Evolutionary conservation across 2,797 vertebrate genomes (phyloP).

Genomic region (Phoebastria nigripes): DNA sequence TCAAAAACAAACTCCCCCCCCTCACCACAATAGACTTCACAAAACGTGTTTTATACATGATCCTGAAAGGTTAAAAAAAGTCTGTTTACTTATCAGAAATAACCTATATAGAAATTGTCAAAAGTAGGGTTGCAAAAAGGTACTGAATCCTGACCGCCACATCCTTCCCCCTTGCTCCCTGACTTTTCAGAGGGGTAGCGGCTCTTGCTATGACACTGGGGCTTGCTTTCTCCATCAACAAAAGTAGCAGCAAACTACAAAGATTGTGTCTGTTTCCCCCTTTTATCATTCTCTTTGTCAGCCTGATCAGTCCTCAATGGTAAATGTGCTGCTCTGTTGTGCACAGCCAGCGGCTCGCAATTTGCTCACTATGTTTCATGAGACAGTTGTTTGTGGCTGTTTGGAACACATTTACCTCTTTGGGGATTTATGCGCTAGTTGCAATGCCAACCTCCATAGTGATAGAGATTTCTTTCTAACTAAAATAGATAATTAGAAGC

Average conservation of each 20-base stretch:
- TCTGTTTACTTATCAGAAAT: neutral
- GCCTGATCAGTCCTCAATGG: conserved; percentile 72
- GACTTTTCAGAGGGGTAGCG: neutral
- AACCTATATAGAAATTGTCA: neutral
- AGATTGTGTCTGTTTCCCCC: conserved; percentile 64
- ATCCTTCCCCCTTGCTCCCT: neutral
- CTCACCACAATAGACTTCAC: neutral
- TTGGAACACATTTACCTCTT: conserved; percentile 82
- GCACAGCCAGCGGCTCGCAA: conserved; percentile 77
- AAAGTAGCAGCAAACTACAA: conserved; percentile 54
- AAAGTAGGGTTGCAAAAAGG: neutral
- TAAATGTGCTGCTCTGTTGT: conserved; percentile 74
- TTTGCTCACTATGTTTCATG: conserved; percentile 80
- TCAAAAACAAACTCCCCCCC: neutral
- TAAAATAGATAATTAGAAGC: conserved; percentile 84
- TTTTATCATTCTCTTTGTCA: conserved; percentile 79
- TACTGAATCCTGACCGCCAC: neutral
- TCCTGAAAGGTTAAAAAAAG: neutral
- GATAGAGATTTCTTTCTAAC: conserved; percentile 82
- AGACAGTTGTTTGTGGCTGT: conserved; percentile 83
- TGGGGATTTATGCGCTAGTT: conserved; percentile 78
- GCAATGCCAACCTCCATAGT: conserved; percentile 79
- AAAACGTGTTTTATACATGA: neutral
- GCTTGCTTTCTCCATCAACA: neutral
- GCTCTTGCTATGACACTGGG: neutral